Conservation (phyloP, 2,888 invertebrate genomes). For the Pherbina coryleti region DNA sequence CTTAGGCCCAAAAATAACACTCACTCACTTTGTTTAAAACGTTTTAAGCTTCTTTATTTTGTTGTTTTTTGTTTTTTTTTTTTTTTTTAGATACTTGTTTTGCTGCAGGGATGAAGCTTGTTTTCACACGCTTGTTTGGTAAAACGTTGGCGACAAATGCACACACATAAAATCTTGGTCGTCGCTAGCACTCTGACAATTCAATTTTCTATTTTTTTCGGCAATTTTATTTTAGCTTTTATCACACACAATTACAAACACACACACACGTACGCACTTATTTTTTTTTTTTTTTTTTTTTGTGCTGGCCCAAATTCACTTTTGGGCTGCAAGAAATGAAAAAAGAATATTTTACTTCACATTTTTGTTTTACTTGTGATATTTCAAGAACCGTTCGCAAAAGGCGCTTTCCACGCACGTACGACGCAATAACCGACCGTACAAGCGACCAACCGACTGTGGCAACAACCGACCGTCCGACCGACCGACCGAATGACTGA, state of each 20-base stretch:
- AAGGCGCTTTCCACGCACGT: not conserved
- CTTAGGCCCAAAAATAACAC: no score
- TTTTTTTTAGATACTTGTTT: not conserved
- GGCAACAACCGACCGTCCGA: not conserved
- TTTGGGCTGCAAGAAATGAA: not conserved
- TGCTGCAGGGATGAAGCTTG: not conserved
- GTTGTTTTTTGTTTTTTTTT: no score
- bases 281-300: no score
- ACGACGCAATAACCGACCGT: not conserved
- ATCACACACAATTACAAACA: not conserved
- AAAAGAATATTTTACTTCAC: not conserved
- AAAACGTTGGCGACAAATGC: not conserved
- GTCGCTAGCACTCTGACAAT: not conserved
- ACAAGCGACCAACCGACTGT: not conserved
- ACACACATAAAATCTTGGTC: not conserved
- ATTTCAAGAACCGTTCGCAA: not conserved
- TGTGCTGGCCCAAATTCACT: constrained; percentile 19
- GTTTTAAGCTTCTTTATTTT: not conserved
- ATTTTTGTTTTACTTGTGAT: not conserved
- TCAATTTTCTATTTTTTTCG: constrained; percentile 6
- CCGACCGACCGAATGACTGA: not conserved
- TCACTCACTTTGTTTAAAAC: not conserved
- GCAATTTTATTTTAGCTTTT: constrained; percentile 5
- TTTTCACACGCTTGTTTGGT: no score
- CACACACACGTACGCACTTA: not conserved